phyloP scores from a whole-genome alignment of 2,797 vertebrate species.

The Ctenosaura bakeri region DNA sequence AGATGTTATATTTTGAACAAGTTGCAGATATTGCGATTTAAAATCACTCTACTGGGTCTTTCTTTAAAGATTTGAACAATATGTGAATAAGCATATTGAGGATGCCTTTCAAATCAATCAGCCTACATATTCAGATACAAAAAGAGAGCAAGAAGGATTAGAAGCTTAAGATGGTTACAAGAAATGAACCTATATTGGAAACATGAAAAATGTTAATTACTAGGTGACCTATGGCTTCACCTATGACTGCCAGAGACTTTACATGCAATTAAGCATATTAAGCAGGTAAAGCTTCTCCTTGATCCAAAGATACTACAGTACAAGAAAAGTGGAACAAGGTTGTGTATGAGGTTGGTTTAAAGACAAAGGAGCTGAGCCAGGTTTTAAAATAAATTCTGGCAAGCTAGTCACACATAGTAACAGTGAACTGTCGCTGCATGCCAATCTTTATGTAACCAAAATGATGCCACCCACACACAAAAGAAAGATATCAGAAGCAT shows the following conservation, averaged over 20 bases:
- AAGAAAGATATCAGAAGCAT: neutral
- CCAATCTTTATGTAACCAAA: neutral
- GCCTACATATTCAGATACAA: neutral
- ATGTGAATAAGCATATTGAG: neutral
- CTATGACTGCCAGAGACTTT: too few relatives aligned
- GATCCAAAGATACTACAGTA: neutral
- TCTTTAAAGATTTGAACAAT: fast-evolving
- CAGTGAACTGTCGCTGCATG: neutral
- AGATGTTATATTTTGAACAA: conserved; percentile 52
- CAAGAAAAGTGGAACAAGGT: neutral
- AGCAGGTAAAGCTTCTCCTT: neutral
- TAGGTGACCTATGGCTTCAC: neutral
- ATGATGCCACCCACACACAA: neutral
- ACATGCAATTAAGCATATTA: neutral
- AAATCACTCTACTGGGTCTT: conserved; percentile 29
- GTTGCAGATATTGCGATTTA: conserved; percentile 41
- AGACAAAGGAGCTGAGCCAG: neutral
- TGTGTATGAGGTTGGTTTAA: neutral
- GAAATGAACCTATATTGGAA: neutral
- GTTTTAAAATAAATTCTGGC: neutral
- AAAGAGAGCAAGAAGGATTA: neutral
- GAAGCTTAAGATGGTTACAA: neutral
- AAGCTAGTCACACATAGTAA: neutral
- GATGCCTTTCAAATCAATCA: neutral
- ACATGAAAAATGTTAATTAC: neutral